Evolutionary conservation across 2,113 vertebrate genomes (phyloP), one percentile per base, ranked within the genome.

Genomic region (Rhinolophus sinicus): DNA sequence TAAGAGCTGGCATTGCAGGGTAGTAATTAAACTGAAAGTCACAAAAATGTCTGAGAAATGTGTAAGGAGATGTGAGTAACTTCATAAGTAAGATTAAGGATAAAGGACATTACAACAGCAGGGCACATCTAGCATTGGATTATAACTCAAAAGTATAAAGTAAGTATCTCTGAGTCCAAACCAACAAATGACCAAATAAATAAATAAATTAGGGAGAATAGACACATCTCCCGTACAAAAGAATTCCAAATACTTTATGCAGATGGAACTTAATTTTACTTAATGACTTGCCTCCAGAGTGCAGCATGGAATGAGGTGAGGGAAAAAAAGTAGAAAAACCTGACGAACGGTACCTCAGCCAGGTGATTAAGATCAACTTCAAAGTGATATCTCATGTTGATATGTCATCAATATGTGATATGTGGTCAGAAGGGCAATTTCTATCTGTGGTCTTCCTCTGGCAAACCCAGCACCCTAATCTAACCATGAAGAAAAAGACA

Each of bases 401-500:
- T 0, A n/a, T 6, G 6, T 44, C 40, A 15, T 4, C 24, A 5
- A 38, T 6, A 65, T 5, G 1, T 38, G 16, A 52, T 5, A 26
- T 47, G 22, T 1, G 44, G 93, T 15, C n/a, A 76, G 52, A 64
- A 62, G 6, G 16, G 40, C 44, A 50, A 44, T 67, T 19, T 21
- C 9, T 8, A 70, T 40, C 47, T 35, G 30, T 40, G 67, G 21
- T 38, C 83, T 83, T 73, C 73, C 80, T 87, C 35, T 58, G 16
- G 13, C 1, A 35, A 22, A 62, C 6, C 26, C 10, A 21, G 4
- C 33, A 28, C 19, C n/a, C 70, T 8, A 5, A 62, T 5, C 22
- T 81, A 67, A 92, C 54, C 56, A 67, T 4, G 4, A 87, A 75
- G n/a, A 40, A 87, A 90, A 96, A 78, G 30, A 76, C 13, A 65